phyloP scores from a whole-genome alignment of 2,797 vertebrate genomes.

The Coccyzus lansbergi region DNA sequence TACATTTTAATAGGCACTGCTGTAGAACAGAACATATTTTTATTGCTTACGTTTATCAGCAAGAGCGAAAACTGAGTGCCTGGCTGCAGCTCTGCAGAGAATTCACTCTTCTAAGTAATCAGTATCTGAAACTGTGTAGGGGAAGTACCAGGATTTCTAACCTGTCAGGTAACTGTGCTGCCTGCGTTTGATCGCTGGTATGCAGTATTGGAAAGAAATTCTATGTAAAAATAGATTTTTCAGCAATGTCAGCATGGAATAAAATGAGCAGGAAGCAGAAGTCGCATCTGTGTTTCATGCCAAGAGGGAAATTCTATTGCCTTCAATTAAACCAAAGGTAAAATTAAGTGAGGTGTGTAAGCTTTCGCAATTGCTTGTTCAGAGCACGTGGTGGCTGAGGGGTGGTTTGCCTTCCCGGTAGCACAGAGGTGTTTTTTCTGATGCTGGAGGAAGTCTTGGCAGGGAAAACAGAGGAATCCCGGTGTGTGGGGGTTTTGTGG shows the following conservation, averaged over 20 bases:
- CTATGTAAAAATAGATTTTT: conserved; percentile 10
- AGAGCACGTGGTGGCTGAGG: rapidly evolving
- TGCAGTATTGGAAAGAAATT: not conserved
- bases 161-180: not conserved
- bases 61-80: not conserved
- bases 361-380: not conserved
- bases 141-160: conserved; percentile 4
- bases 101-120: not conserved
- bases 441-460: not conserved
- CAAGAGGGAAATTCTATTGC: not conserved
- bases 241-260: not conserved
- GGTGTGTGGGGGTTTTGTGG: not conserved
- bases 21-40: conserved; percentile 62
- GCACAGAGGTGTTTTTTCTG: not conserved
- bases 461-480: not conserved
- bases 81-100: conserved; percentile 23
- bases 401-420: not conserved
- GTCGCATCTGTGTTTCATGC: not conserved
- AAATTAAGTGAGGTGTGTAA: not conserved
- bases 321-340: not conserved
- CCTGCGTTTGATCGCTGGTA: not conserved
- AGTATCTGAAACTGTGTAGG: not conserved
- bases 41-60: conserved; percentile 70
- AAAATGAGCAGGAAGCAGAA: not conserved
- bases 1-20: conserved; percentile 77